phyloP scores from a whole-genome alignment of 2,888 invertebrate species.

The Trachelus iudaicus region DNA sequence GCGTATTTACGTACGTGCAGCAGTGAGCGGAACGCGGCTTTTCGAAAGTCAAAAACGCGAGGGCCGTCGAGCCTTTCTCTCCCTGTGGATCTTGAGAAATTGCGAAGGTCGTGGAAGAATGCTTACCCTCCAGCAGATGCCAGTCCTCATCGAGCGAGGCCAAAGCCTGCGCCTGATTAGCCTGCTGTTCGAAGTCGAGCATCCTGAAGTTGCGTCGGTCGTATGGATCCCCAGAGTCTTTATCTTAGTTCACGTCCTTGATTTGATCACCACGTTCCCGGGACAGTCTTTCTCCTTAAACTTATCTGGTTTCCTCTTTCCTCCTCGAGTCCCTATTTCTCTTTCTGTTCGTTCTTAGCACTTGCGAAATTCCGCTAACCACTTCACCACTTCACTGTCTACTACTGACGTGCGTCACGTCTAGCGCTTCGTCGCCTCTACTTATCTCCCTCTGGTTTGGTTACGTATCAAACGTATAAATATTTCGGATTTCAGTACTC shows the following conservation, averaged over 20 bases:
- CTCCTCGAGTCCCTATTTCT: not conserved
- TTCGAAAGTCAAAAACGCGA: not conserved
- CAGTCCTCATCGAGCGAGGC: constrained; percentile 52
- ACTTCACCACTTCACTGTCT: not conserved
- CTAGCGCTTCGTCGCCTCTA: constrained; percentile 12
- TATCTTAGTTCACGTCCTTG: constrained; percentile 1
- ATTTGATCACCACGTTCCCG: not conserved
- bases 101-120: constrained; percentile 45
- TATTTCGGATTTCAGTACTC: not conserved
- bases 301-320: not conserved
- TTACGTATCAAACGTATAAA: not conserved
- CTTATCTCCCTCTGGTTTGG: constrained; percentile 7
- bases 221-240: constrained; percentile 7
- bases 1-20: not conserved
- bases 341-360: not conserved
- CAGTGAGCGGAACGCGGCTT: not conserved
- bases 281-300: not conserved
- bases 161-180: constrained; percentile 52
- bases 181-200: constrained; percentile 57
- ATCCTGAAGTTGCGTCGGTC: constrained; percentile 29
- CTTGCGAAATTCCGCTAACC: not conserved
- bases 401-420: constrained; percentile 12
- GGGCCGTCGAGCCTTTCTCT: not conserved
- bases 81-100: constrained; percentile 26
- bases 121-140: constrained; percentile 57